Evolutionary conservation across 2,113 vertebrate species (phyloP).

Genomic region (Dendropsophus ebraccatus): DNA sequence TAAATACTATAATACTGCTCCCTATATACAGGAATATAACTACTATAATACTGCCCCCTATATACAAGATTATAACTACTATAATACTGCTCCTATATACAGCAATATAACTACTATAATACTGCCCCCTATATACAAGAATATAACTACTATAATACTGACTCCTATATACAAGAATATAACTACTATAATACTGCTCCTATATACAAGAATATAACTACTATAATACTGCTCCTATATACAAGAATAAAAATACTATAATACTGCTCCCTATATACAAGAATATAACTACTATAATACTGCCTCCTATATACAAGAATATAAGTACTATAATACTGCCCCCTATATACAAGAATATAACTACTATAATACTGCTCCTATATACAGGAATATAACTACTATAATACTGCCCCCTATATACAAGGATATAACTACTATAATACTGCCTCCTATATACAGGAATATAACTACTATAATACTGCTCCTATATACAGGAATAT

Average conservation of each 20-base stretch:
- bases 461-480: slow-evolving; percentile 6
- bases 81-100: no score
- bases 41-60: no score
- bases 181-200: no score
- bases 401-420: neutral
- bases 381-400: neutral
- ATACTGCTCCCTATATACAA: neutral
- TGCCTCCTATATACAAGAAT: neutral
- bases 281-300: no score
- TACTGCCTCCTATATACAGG: neutral
- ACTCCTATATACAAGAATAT: no score
- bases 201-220: neutral
- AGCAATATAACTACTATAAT: no score
- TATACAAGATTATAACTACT: no score
- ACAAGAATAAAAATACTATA: neutral
- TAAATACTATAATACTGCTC: no score
- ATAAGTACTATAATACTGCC: neutral
- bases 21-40: no score
- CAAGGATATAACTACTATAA: no score
- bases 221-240: neutral
- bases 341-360: neutral
- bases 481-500: neutral
- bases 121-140: no score
- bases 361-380: neutral
- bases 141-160: no score